Evolutionary conservation across 1,140 invertebrate species (phyloP), one percentile per base, ranked within the genome.

Genomic region (Ridgeia piscesae): DNA sequence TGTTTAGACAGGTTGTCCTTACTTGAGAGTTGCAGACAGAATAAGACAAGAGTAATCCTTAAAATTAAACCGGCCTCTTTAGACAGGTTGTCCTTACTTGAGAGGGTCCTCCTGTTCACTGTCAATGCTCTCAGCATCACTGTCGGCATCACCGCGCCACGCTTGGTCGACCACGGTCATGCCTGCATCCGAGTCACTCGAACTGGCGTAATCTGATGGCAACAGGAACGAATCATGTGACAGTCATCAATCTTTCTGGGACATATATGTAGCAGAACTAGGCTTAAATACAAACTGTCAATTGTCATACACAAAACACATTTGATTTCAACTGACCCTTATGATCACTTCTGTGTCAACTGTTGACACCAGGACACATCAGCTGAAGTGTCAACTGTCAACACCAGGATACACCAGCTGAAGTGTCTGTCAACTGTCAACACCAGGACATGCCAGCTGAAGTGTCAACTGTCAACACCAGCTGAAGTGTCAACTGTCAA

Each of bases 51-150:
- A 21, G 58, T 77, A 21, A 21, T 21, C 11, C 58, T 21, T 21
- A 77, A 21, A 21, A 77, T 77, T 9, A 77, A 21, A 77, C 58
- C 17, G 17, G 58, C 27, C 58, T 77, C 2, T 77, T 21, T 77
- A 77, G 89, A 90, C 34, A 42, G n/a, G n/a, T 21, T 34, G 89
- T 34, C 17, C 96, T 96, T 96, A 98, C 97, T 97, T 98, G 34
- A 98, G 96, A 14, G 97, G 96, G 96, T 98, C 98, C 94, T 98
- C 98, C 93, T 97, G 96, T 92, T 98, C 97, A 92, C 97, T 98
- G 94, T 98, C 97, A 31, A 97, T 96, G 95, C 97, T 98, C 95
- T 98, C 98, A 94, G 97, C 95, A 94, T 97, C 96, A 94, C 97
- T 97, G 94, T 97, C 97, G 33, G 97, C 96, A 94, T 96, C 96